A percentile compares a stretch with the other conserved stretches of the same genome.
These are phyloP conservation scores for Amphibalanus amphitrite DNA, from an alignment of 1,140 invertebrate species.

Conservation along the genomic window DNA sequence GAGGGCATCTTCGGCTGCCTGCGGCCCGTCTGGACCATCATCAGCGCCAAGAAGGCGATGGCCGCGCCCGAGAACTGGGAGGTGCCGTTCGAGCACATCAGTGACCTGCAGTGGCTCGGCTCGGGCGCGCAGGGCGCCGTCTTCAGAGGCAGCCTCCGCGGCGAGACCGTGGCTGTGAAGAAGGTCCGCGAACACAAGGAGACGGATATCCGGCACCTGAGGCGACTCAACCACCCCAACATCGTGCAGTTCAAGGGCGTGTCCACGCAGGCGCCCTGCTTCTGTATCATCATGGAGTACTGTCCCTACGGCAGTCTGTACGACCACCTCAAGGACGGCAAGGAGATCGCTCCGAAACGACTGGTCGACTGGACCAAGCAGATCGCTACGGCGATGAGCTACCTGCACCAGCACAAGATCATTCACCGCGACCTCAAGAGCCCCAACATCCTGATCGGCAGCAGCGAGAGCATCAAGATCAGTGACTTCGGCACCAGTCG, in stretches of 20 bases:
- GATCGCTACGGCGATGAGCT: constrained; percentile 90
- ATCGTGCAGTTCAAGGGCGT: constrained; percentile 92
- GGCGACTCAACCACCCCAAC: constrained; percentile 90
- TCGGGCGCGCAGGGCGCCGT: constrained; percentile 93
- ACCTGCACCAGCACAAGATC: constrained; percentile 89
- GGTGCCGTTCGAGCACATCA: constrained; percentile 82
- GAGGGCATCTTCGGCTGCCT: constrained; percentile 71
- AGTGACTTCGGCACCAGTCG: constrained; percentile 94
- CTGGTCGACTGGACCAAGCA: constrained; percentile 86
- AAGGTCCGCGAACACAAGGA: constrained; percentile 85
- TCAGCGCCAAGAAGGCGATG: constrained; percentile 31
- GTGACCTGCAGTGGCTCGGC: constrained; percentile 79
- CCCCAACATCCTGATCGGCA: constrained; percentile 83
- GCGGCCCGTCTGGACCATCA: constrained; percentile 62
- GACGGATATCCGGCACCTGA: constrained; percentile 82
- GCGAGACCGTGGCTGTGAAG: constrained; percentile 83
- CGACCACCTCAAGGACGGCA: constrained; percentile 63
- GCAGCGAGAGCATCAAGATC: constrained; percentile 82
- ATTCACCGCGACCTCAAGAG: constrained; percentile 94
- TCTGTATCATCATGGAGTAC: constrained; percentile 95
- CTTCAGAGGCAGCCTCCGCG: constrained; percentile 68
- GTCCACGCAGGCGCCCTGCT: constrained; percentile 80
- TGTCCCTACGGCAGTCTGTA: constrained; percentile 89
- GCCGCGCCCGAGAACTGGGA: constrained; percentile 44
- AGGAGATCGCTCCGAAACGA: constrained; percentile 58